Evolutionary conservation across 2,113 vertebrate species (phyloP), one percentile per base, ranked within the genome.

Genomic region (Tetrax tetrax): DNA sequence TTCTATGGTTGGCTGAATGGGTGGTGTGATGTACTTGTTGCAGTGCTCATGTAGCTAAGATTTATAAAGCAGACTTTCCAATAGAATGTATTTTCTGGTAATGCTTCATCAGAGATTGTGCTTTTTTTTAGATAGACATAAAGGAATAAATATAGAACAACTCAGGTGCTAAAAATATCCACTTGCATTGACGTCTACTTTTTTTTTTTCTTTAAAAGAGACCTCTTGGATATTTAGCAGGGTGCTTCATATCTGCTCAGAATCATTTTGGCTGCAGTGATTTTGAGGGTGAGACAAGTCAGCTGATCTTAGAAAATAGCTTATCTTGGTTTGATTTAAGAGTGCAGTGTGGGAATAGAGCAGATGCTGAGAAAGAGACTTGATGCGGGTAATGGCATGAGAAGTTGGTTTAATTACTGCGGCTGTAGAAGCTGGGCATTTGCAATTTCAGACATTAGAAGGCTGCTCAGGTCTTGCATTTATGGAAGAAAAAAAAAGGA

Each of bases 71-170:
- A 95, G 85, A 35, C 48, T 81, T 94, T 22, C 28, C 59, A 81
- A 64, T 11, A 70, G 79, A 51, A 53, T 69, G 4, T 69, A 29
- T 94, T 95, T 95, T 92, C 81, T 81, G 68, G 51, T 28, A 83
- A 48, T 43, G 41, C 45, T 84, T 89, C 86, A 41, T 89, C 76
- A 93, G 88, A 80, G 86, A 87, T 64, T 19, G 4, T 56, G 47
- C 7, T 50, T 83, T 90, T 81, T 88, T 91, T 77, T 50, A 66
- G 71, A 31, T 48, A 83, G 88, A 90, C 68, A 87, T 87, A 89
- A 96, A 95, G 51, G 54, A 96, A 41, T 88, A 96, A 96, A 93
- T 95, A 75, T 83, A 96, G 90, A 89, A 48, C 59, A 81, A 89
- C 80, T 84, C 47, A 19, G 76, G 22, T 68, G 31, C 85, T 92